Conservation (phyloP, 2,113 vertebrate genomes). For the Corythaixoides concolor region DNA sequence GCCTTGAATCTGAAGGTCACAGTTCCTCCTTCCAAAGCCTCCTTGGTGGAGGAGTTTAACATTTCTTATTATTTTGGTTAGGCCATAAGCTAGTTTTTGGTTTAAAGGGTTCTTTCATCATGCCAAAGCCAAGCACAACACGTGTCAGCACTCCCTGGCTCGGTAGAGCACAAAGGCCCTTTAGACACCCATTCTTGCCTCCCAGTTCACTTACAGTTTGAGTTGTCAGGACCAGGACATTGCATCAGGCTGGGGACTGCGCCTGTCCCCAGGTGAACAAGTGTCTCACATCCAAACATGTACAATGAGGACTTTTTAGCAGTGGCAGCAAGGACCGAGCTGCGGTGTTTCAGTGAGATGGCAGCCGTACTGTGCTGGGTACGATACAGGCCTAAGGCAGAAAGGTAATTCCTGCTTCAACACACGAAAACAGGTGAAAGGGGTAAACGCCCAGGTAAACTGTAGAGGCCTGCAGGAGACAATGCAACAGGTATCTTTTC, state of each 20-base stretch:
- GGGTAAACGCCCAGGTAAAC: background rate
- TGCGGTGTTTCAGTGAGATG: background rate
- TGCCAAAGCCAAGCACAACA: background rate
- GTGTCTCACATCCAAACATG: background rate
- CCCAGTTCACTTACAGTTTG: background rate
- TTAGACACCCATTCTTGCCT: background rate
- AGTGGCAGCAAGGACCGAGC: background rate
- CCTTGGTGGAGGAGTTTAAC: background rate
- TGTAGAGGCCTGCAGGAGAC: background rate
- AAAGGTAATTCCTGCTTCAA: background rate
- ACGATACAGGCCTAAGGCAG: background rate
- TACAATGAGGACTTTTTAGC: background rate
- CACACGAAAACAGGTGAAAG: background rate
- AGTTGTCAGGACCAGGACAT: background rate
- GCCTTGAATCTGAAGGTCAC: background rate
- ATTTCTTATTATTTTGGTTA: background rate
- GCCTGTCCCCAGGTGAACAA: background rate
- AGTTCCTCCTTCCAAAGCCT: background rate
- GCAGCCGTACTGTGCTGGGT: background rate
- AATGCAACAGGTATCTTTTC: background rate
- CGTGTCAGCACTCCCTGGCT: background rate
- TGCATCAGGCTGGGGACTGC: background rate
- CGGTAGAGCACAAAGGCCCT: background rate
- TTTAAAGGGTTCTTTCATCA: background rate
- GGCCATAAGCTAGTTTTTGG: background rate